Base-by-base conservation (phyloP, 1,140 invertebrate genomes). In the Aporrectodea caliginosa region DNA sequence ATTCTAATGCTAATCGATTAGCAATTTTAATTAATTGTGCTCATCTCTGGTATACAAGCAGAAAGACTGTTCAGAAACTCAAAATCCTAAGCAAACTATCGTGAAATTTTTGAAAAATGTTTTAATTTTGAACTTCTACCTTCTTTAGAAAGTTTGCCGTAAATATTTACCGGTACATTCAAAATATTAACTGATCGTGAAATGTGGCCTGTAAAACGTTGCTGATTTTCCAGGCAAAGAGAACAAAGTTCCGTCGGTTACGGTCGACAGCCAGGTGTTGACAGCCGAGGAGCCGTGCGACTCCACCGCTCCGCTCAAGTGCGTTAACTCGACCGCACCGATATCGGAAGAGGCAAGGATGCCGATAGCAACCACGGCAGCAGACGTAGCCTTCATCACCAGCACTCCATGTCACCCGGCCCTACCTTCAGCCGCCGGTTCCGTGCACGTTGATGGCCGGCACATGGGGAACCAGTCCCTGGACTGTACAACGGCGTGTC, bases 381-480 rank as follows among this genome's bases (percentile, higher is more conserved):
- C 34, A n/a, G 30, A 35, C 2, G 75, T 35, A n/a, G 43, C 27
- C 29, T 35, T 76, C 35, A 76, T 76, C n/a, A 35, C 75, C 43
- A 76, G 75, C 29, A 35, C 75, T n/a, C 16, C 75, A 27, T 58
- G 43, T 58, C 43, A 58, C 22, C 43, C 43, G 6, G 43, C 22
- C 43, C 43, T 58, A 22, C 22, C 43, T 6, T 22, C 43, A 35
- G 12, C 75, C 34, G n/a, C 75, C 35, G 34, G 75, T 76, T 58
- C 75, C 75, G 12, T 76, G 32, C 16, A n/a, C 75, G 43, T 22
- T 12, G 43, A 58, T 22, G 43, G 43, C 22, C 43, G 22, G 43
- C 43, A 58, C 22, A 22, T 58, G 43, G 43, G 43, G 43, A 58
- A 58, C 43, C 32, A 35, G 32, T 35, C 32, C 27, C 35, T 76